These are phyloP conservation scores for Vollenhovia emeryi DNA, from an alignment of 1,140 invertebrate species.

Conservation along the genomic window DNA sequence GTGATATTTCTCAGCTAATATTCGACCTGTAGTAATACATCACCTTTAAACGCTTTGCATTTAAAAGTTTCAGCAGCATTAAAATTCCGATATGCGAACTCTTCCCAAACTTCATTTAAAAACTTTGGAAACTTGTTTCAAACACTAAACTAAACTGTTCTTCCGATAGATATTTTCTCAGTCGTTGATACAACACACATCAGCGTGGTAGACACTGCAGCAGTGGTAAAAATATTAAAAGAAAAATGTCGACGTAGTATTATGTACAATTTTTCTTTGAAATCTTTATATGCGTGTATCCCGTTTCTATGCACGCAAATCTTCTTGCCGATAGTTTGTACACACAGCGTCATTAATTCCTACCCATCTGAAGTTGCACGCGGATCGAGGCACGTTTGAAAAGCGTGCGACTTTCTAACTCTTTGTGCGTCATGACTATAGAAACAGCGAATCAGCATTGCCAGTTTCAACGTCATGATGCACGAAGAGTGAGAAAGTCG, in stretches of 20 bases:
- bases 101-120: conserved; percentile 1
- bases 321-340: too few species aligned
- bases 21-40: background rate
- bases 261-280: background rate
- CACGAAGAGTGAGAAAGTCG: too few species aligned
- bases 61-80: conserved; percentile 41
- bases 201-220: background rate
- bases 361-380: too few species aligned
- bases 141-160: background rate
- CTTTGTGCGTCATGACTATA: too few species aligned
- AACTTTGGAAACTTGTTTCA: background rate
- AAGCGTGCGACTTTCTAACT: too few species aligned
- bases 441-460: too few species aligned
- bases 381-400: too few species aligned
- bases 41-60: conserved; percentile 25
- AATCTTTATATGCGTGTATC: background rate
- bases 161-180: background rate
- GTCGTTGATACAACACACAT: background rate
- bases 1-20: background rate
- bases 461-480: too few species aligned
- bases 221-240: background rate
- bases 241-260: background rate
- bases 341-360: too few species aligned
- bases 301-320: background rate
- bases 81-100: conserved; percentile 26